Conservation (phyloP, 30 jellyfish, hydroid and myxozoan genomes). For the Calvadosia cruxmelitensis region DNA sequence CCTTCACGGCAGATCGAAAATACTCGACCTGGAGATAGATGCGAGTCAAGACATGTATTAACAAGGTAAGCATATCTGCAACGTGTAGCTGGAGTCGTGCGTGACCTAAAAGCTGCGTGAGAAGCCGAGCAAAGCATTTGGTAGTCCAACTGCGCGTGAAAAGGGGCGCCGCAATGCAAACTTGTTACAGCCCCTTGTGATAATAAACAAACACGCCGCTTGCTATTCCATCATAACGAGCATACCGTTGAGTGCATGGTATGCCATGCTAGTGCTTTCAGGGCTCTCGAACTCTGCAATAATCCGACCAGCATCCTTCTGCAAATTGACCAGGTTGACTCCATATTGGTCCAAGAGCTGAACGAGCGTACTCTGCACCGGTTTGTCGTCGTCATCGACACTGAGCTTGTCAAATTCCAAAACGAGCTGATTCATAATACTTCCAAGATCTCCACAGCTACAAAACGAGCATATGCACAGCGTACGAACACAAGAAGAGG, state of each 20-base stretch:
- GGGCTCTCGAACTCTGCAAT: conserved; percentile 54
- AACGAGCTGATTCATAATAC: neutral
- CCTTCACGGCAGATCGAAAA: too few species aligned
- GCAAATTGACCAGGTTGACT: neutral
- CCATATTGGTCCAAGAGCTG: neutral
- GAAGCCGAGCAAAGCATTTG: too few species aligned
- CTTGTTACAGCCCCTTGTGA: neutral
- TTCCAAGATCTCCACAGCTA: too few species aligned
- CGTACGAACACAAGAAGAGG: neutral
- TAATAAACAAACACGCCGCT: neutral
- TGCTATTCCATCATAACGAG: neutral
- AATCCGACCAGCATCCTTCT: neutral
- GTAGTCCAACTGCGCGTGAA: too few species aligned
- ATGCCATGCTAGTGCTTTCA: conserved; percentile 67
- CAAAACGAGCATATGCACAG: too few species aligned
- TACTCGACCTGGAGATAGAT: too few species aligned
- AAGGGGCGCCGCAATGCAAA: too few species aligned
- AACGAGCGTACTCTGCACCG: neutral
- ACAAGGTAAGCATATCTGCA: too few species aligned
- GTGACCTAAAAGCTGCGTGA: too few species aligned
- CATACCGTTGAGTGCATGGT: conserved; percentile 63
- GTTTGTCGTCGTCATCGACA: neutral
- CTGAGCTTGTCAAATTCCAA: neutral
- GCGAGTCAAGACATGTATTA: too few species aligned
- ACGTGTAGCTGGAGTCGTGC: too few species aligned